These are phyloP conservation scores for Melierax canorus DNA, from an alignment of 2,113 vertebrate genomes.

Conservation along the genomic window DNA sequence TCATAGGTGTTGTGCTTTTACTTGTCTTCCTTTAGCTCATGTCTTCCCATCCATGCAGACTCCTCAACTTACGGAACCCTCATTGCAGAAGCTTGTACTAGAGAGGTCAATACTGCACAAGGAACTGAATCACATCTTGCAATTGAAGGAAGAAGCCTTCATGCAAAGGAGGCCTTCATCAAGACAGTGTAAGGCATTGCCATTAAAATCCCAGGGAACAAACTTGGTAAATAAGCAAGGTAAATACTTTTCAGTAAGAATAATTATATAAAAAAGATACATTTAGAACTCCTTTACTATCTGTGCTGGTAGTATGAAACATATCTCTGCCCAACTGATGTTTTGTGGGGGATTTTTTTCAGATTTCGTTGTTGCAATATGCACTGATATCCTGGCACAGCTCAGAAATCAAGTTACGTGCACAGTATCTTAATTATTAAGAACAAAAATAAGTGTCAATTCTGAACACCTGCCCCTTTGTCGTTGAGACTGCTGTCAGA, in stretches of 20 bases:
- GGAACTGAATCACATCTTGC: neutral
- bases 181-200: neutral
- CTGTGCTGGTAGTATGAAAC: neutral
- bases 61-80: neutral
- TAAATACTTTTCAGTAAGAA: neutral
- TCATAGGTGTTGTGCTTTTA: neutral
- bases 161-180: neutral
- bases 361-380: neutral
- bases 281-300: neutral
- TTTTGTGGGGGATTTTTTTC: neutral
- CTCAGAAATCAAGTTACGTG: slow-evolving; percentile 34
- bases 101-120: neutral
- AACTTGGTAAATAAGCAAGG: neutral
- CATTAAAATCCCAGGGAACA: neutral
- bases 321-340: neutral
- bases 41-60: neutral
- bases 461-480: slow-evolving; percentile 10
- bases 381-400: neutral
- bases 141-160: neutral
- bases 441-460: neutral
- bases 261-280: neutral
- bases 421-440: slow-evolving; percentile 21
- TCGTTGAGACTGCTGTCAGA: neutral
- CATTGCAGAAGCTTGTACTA: neutral
- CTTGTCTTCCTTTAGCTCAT: neutral